A percentile compares a stretch with the other conserved stretches of the same genome.
phyloP scores from a whole-genome alignment of 1,140 invertebrate species.

The Achatina immaculata region DNA sequence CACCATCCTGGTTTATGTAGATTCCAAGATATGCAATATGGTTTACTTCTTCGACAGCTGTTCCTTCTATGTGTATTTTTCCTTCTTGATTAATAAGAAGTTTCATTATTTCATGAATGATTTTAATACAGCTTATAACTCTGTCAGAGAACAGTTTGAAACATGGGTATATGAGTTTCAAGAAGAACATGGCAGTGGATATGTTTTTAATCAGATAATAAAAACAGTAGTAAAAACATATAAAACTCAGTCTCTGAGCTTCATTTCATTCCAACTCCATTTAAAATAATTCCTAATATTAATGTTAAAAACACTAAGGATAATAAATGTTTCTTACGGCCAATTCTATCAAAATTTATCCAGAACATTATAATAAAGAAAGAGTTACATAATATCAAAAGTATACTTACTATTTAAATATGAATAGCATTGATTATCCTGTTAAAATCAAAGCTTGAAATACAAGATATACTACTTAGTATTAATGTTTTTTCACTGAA shows the following conservation, averaged over 20 bases:
- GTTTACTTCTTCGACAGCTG: too few species aligned
- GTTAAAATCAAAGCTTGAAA: too few species aligned
- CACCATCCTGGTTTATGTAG: too few species aligned
- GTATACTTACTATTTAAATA: neutral
- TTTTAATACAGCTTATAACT: too few species aligned
- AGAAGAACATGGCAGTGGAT: too few species aligned
- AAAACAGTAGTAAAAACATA: constrained; percentile 15
- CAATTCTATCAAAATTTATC: neutral
- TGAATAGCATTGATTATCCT: neutral
- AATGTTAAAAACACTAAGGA: constrained; percentile 1
- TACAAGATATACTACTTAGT: too few species aligned
- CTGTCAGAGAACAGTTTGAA: too few species aligned
- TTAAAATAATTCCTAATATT: neutral
- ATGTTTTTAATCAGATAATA: neutral
- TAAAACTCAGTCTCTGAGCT: neutral
- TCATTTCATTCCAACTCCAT: neutral
- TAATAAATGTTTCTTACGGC: neutral
- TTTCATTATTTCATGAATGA: too few species aligned
- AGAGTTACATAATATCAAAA: neutral
- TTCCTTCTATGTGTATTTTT: too few species aligned
- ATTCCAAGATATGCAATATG: too few species aligned
- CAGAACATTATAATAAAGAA: constrained; percentile 3
- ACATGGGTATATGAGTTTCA: too few species aligned
- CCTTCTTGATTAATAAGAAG: too few species aligned
- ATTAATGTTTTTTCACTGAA: neutral